phyloP scores from a whole-genome alignment of 2,113 vertebrate genomes.

The Hemicordylus capensis region DNA sequence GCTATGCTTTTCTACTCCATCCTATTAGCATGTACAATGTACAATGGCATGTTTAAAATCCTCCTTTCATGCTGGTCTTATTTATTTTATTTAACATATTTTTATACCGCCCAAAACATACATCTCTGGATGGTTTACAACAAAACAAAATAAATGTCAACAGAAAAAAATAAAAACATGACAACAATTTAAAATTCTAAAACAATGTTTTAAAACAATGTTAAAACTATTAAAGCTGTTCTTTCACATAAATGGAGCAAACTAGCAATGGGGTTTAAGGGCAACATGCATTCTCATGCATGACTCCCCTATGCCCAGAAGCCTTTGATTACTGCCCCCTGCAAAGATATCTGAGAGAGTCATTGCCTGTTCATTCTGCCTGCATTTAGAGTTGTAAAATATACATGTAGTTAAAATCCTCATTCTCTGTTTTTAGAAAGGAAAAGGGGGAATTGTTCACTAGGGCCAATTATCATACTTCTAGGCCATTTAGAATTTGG shows the following conservation, averaged over 20 bases:
- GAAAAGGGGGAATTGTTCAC: not conserved
- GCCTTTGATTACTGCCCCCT: not conserved
- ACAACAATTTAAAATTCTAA: too few species aligned
- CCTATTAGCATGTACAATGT: constrained; percentile 47
- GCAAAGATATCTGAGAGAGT: not conserved
- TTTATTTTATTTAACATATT: too few species aligned
- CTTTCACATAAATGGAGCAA: constrained; percentile 22
- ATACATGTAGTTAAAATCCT: not conserved
- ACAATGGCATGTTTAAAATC: not conserved
- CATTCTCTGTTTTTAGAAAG: not conserved
- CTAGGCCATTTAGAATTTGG: not conserved
- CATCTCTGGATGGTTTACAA: too few species aligned
- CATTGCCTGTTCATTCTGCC: not conserved
- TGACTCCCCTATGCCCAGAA: not conserved
- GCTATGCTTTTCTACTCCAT: constrained; percentile 27
- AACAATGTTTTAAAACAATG: too few species aligned
- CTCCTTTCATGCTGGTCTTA: constrained; percentile 24
- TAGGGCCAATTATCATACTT: not conserved
- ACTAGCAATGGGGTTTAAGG: constrained; percentile 12
- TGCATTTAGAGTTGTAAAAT: constrained; percentile 2
- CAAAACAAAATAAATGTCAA: too few species aligned
- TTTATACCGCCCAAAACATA: too few species aligned
- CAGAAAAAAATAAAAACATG: too few species aligned
- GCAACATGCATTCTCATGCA: not conserved
- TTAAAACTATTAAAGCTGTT: too few species aligned